phyloP scores from a whole-genome alignment of 2,797 vertebrate genomes.

The Sternotherus odoratus region DNA sequence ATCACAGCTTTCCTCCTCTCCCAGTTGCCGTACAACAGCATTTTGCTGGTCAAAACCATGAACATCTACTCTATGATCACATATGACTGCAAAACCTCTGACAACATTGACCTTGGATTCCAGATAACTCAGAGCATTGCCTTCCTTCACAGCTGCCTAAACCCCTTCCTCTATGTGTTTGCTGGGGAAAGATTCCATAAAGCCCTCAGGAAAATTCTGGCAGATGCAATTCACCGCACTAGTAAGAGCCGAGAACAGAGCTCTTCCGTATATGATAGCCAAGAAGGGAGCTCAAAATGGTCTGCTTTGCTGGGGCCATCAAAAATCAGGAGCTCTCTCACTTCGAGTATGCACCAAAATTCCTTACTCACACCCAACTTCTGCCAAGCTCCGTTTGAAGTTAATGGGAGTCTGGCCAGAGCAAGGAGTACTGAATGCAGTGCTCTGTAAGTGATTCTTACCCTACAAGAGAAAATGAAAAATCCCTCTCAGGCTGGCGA shows the following conservation, averaged over 20 bases:
- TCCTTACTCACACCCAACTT: background rate
- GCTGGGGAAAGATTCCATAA: slow-evolving; percentile 88
- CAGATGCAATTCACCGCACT: background rate
- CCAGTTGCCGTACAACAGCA: slow-evolving; percentile 81
- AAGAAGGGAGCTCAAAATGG: slow-evolving; percentile 79
- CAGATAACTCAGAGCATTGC: slow-evolving; percentile 89
- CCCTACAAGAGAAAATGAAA: background rate
- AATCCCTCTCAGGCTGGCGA: background rate
- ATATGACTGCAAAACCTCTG: slow-evolving; percentile 73
- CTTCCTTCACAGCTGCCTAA: slow-evolving; percentile 91
- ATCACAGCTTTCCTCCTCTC: slow-evolving; percentile 80
- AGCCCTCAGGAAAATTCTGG: slow-evolving; percentile 83
- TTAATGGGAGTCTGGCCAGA: background rate
- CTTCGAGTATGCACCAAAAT: slow-evolving; percentile 67
- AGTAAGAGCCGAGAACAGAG: background rate
- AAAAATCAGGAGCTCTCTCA: slow-evolving; percentile 82
- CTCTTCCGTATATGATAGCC: background rate
- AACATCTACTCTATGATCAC: slow-evolving; percentile 72
- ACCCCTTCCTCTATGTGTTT: slow-evolving; percentile 92
- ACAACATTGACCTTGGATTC: slow-evolving; percentile 80
- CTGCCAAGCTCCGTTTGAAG: background rate
- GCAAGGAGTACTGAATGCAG: accelerated
- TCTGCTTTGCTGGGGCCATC: slow-evolving; percentile 84
- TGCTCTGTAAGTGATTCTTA: background rate
- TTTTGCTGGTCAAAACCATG: slow-evolving; percentile 80